These are phyloP conservation scores for Pteronura brasiliensis DNA, from an alignment of 2,113 vertebrate species.

Conservation along the genomic window DNA sequence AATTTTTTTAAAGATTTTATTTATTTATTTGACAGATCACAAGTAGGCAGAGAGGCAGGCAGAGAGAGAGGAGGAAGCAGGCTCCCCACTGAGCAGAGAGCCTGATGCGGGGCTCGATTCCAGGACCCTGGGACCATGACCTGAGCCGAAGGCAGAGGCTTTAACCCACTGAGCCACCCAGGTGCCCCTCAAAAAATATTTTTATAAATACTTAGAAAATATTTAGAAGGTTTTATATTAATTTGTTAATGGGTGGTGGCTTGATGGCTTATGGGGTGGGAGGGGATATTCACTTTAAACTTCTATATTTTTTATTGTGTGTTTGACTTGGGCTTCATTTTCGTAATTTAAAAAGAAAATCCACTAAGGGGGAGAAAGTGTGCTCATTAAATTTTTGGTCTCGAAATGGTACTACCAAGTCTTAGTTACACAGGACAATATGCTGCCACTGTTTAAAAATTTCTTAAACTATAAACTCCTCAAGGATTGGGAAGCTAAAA, in stretches of 20 bases:
- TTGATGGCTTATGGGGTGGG: not conserved
- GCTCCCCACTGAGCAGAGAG: too few relatives aligned
- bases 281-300: not conserved
- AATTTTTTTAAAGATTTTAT: too few relatives aligned
- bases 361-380: not conserved
- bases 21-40: too few relatives aligned
- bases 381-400: not conserved
- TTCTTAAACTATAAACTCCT: slow-evolving; percentile 1
- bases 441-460: slow-evolving; percentile 29
- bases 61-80: too few relatives aligned
- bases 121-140: too few relatives aligned
- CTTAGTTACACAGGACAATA: not conserved
- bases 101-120: too few relatives aligned
- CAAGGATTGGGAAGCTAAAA: slow-evolving; percentile 38
- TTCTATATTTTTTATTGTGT: not conserved
- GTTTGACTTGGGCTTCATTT: not conserved
- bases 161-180: too few relatives aligned
- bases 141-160: too few relatives aligned
- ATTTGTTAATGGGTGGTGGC: not conserved
- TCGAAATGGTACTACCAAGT: not conserved
- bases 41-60: too few relatives aligned
- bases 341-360: not conserved
- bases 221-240: not conserved
- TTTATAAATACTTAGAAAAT: not conserved
- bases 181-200: not conserved